These are phyloP conservation scores for Pantherophis alleghaniensis DNA, from an alignment of 2,797 vertebrate genomes.

Conservation along the genomic window DNA sequence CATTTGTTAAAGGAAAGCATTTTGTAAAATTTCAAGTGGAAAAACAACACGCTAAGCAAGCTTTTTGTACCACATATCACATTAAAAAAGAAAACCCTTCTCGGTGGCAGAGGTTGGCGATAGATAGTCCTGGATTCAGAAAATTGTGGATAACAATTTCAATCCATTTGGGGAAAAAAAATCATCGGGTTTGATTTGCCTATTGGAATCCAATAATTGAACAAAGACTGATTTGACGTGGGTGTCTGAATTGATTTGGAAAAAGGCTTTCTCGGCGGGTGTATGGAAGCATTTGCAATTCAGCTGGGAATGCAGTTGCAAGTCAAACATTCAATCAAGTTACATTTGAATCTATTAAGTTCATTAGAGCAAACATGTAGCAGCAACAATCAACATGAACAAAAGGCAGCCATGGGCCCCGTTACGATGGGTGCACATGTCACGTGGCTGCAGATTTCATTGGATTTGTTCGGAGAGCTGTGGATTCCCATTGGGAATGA, in stretches of 20 bases:
- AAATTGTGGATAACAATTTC: not conserved
- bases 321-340: not conserved
- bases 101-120: not conserved
- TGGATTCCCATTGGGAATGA: not conserved
- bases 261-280: not conserved
- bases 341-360: not conserved
- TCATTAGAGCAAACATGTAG: not conserved
- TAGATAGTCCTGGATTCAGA: not conserved
- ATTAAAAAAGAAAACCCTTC: not conserved
- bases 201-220: not conserved
- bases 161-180: not conserved
- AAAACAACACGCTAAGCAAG: not conserved
- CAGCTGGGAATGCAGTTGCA: not conserved
- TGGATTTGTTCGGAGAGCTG: not conserved
- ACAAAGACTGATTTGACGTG: not conserved
- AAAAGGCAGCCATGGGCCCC: not conserved
- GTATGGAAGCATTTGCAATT: not conserved
- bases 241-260: not conserved
- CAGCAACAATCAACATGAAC: not conserved
- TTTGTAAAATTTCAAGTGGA: not conserved
- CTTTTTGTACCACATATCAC: not conserved
- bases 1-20: not conserved
- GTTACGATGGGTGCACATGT: fast-evolving
- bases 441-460: not conserved
- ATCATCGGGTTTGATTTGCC: not conserved